Conservation (phyloP, 1,140 invertebrate genomes). For the Heliothis subflexa region DNA sequence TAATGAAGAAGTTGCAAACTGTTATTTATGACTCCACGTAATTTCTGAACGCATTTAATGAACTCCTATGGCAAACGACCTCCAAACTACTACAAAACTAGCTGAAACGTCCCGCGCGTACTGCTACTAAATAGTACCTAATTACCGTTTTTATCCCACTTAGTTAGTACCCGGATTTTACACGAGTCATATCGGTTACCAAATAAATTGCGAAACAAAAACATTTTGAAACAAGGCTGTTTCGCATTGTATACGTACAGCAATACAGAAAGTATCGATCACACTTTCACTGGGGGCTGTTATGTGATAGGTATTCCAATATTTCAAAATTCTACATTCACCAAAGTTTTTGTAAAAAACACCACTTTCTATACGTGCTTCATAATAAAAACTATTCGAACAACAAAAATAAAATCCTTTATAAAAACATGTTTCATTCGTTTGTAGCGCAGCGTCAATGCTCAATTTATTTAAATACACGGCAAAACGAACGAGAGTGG, state of each 20-base stretch:
- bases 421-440: not conserved
- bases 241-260: too few species aligned
- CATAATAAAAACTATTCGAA: not conserved
- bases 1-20: too few species aligned
- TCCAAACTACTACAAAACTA: not conserved
- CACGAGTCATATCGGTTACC: not conserved
- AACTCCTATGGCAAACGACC: too few species aligned
- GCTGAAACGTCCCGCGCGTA: not conserved
- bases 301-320: too few species aligned
- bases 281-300: too few species aligned
- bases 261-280: too few species aligned
- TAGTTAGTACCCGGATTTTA: not conserved
- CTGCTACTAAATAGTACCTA: not conserved
- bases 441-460: not conserved
- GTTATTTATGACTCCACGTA: too few species aligned
- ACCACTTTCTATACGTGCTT: not conserved
- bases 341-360: not conserved
- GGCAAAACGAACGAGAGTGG: not conserved
- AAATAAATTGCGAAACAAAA: not conserved
- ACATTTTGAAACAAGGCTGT: too few species aligned
- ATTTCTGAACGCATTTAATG: too few species aligned
- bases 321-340: too few species aligned
- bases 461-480: not conserved
- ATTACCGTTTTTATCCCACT: constrained; percentile 9
- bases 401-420: not conserved